phyloP scores from a whole-genome alignment of 2,113 vertebrate genomes.

The Prinia subflava region DNA sequence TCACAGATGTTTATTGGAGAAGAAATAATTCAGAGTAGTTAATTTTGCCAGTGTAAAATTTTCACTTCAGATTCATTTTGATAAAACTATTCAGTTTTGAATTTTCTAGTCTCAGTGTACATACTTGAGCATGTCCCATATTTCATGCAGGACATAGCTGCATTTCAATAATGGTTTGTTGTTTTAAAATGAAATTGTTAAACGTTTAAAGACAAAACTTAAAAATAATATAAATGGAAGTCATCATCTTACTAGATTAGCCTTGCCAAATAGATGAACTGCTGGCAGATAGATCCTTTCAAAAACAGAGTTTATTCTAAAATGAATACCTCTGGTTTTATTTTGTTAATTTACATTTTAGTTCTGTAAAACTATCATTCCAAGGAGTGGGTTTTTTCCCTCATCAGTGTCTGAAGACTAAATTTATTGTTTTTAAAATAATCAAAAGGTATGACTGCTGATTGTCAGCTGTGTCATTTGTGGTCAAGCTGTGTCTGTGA shows the following conservation, averaged over 20 bases:
- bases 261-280: neutral
- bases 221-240: neutral
- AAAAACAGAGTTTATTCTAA: neutral
- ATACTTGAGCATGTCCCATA: neutral
- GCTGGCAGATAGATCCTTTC: neutral
- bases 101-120: neutral
- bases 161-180: neutral
- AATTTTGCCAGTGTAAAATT: neutral
- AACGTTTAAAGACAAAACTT: neutral
- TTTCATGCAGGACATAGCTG: neutral
- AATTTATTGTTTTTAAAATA: neutral
- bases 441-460: neutral
- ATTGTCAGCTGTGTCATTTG: neutral
- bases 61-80: neutral
- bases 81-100: neutral
- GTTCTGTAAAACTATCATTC: neutral
- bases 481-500: neutral
- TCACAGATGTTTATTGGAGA: slow-evolving; percentile 16
- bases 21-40: neutral
- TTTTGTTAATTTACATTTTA: neutral
- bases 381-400: accelerated
- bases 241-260: neutral
- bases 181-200: neutral
- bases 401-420: neutral
- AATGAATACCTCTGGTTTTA: neutral